Evolutionary conservation across 2,113 vertebrate species (phyloP).

Genomic region (Notarius lentiginosus): DNA sequence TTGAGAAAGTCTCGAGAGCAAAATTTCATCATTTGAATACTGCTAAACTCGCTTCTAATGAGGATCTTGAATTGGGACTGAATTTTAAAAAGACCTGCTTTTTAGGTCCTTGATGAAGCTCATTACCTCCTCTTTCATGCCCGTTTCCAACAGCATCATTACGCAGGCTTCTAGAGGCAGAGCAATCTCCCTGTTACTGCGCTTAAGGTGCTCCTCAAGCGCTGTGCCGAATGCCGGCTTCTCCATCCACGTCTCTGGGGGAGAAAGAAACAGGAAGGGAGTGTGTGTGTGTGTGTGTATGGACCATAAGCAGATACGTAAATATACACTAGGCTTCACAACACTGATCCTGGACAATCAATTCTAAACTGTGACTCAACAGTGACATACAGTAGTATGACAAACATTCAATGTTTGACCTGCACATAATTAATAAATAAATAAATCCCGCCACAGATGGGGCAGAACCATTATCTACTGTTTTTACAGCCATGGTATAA

Average conservation of each 20-base stretch:
- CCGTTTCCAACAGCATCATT: constrained; percentile 96
- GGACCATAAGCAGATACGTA: not conserved
- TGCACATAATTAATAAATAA: not conserved
- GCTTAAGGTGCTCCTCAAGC: constrained; percentile 92
- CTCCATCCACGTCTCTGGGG: constrained; percentile 90
- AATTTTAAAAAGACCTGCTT: not conserved
- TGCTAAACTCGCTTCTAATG: not conserved
- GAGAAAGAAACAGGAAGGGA: constrained; percentile 25
- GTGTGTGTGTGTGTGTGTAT: not conserved
- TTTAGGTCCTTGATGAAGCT: not conserved
- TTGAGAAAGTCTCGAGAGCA: not conserved
- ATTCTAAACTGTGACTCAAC: not conserved
- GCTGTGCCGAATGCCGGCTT: constrained; percentile 91
- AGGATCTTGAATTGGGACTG: not conserved
- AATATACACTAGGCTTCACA: not conserved
- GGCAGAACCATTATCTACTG: not conserved
- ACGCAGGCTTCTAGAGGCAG: constrained; percentile 94
- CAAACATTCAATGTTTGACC: not conserved
- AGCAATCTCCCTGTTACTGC: constrained; percentile 87
- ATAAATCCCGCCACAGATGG: no score
- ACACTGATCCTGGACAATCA: not conserved
- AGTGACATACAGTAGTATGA: not conserved
- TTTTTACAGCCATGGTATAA: not conserved
- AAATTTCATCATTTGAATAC: no score
- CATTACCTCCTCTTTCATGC: constrained; percentile 94